Evolutionary conservation across 2,113 vertebrate species (phyloP).

Genomic region (Ceyx margarethae): DNA sequence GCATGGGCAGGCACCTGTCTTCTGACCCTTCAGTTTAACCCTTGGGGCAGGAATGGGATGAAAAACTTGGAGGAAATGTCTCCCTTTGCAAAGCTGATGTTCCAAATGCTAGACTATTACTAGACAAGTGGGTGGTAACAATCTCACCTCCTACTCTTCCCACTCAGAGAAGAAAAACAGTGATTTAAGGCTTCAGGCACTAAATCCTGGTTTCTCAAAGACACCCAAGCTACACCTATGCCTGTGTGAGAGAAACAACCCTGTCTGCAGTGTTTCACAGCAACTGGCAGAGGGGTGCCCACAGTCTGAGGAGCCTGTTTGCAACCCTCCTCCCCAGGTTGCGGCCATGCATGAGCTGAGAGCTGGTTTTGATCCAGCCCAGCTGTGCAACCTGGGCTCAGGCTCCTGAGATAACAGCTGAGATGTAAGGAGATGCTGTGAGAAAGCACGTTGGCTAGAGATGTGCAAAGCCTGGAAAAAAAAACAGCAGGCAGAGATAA

Average conservation of each 20-base stretch:
- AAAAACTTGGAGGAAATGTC: background rate
- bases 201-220: background rate
- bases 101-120: constrained; percentile 12
- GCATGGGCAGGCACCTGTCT: fast-evolving
- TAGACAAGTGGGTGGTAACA: constrained; percentile 14
- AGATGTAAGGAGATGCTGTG: background rate
- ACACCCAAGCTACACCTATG: background rate
- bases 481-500: background rate
- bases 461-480: background rate
- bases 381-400: background rate
- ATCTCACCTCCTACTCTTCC: background rate
- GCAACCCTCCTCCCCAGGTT: background rate
- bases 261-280: background rate
- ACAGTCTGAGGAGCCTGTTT: background rate
- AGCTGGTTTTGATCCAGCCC: background rate
- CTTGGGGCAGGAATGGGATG: background rate
- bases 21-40: background rate
- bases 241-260: background rate
- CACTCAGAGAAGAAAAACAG: background rate
- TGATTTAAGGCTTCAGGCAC: background rate
- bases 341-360: fast-evolving
- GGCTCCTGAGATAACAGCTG: background rate
- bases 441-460: background rate
- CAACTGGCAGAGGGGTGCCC: background rate
- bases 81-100: background rate